Conservation (phyloP, 2,113 vertebrate genomes). For the Petaurus breviceps region DNA sequence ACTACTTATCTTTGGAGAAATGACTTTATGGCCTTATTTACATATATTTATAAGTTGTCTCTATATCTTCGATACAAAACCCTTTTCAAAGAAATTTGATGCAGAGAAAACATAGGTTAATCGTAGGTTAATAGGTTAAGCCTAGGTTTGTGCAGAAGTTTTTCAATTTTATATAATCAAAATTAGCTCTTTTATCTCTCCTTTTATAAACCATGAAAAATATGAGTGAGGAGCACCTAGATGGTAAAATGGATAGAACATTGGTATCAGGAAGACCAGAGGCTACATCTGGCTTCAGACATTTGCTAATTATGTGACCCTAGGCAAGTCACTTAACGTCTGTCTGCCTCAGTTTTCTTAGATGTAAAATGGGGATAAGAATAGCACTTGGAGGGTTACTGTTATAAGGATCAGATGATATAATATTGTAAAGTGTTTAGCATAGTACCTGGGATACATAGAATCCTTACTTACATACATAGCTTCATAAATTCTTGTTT, state of each 20-base stretch:
- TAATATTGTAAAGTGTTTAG: background rate
- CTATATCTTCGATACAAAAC: background rate
- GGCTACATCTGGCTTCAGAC: background rate
- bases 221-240: background rate
- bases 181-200: background rate
- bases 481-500: background rate
- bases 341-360: background rate
- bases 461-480: no score
- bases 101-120: background rate
- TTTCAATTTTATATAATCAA: background rate
- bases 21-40: background rate
- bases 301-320: background rate
- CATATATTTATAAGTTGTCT: background rate
- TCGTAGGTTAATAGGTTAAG: background rate
- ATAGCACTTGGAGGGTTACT: no score
- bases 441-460: background rate
- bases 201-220: background rate
- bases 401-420: background rate
- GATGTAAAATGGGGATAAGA: background rate
- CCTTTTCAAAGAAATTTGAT: background rate
- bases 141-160: background rate
- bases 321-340: background rate
- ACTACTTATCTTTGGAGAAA: background rate
- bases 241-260: background rate
- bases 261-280: background rate